These are phyloP conservation scores for Stomatorhinus ivindoensis DNA, from an alignment of 2,113 vertebrate species.

Conservation along the genomic window DNA sequence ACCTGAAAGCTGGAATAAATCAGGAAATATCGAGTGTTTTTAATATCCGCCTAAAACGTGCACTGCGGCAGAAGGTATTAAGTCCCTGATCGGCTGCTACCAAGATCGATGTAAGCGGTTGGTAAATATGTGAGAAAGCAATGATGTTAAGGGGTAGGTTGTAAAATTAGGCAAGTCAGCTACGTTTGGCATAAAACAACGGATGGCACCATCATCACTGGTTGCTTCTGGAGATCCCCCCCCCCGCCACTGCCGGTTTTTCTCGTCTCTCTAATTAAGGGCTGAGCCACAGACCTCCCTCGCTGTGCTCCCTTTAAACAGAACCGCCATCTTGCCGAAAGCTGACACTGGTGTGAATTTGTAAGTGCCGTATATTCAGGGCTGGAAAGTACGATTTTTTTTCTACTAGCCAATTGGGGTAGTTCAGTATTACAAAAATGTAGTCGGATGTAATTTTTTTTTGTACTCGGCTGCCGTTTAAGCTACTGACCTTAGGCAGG, in stretches of 20 bases:
- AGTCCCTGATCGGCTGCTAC: not conserved
- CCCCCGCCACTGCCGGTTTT: not conserved
- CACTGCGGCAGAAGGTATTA: conserved; percentile 10
- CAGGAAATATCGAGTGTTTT: conserved; percentile 2
- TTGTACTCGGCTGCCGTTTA: not conserved
- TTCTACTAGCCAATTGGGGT: not conserved
- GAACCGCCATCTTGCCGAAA: not conserved
- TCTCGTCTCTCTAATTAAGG: not conserved
- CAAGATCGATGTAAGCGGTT: not conserved
- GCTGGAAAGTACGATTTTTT: not conserved
- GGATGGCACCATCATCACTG: not conserved
- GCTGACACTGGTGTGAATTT: not conserved
- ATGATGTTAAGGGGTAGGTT: not conserved
- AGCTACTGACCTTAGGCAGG: not conserved
- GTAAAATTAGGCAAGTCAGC: not conserved
- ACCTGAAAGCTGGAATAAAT: conserved; percentile 7
- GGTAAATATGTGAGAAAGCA: not conserved
- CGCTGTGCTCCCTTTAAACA: not conserved
- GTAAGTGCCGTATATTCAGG: not conserved
- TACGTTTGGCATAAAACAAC: not conserved
- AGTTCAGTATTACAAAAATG: not conserved
- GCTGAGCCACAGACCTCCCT: not conserved
- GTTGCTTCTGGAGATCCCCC: not conserved
- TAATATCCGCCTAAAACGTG: conserved; percentile 7
- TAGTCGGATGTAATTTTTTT: not conserved